phyloP scores from a whole-genome alignment of 2,113 vertebrate genomes.

The Myotis yumanensis region DNA sequence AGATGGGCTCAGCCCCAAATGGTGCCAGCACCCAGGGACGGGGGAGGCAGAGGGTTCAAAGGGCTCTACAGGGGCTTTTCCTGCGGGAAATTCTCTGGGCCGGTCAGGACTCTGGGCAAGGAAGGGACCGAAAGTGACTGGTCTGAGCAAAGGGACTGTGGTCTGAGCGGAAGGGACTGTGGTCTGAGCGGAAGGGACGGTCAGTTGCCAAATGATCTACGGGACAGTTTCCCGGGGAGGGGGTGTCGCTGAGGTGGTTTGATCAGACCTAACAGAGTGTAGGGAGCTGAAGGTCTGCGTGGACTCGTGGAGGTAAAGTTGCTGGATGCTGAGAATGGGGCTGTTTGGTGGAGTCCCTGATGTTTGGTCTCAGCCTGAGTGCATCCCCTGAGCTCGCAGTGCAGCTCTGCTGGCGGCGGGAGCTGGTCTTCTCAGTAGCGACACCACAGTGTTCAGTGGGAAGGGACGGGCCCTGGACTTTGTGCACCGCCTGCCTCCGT shows the following conservation, averaged over 20 bases:
- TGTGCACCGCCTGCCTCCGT: background rate
- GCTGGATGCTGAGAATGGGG: background rate
- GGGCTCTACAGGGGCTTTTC: too few relatives aligned
- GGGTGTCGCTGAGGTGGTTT: too few relatives aligned
- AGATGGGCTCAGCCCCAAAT: too few relatives aligned
- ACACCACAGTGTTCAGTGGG: background rate
- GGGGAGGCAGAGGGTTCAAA: too few relatives aligned
- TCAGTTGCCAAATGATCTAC: too few relatives aligned
- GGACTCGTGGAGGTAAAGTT: background rate
- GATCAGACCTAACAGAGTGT: background rate
- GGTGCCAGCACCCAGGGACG: too few relatives aligned
- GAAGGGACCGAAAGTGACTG: too few relatives aligned
- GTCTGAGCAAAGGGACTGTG: too few relatives aligned
- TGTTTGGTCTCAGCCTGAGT: background rate
- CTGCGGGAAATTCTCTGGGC: too few relatives aligned
- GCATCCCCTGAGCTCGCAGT: background rate
- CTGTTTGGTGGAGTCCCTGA: background rate
- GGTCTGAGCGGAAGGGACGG: too few relatives aligned
- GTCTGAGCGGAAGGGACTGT: too few relatives aligned
- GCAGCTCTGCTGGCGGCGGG: background rate
- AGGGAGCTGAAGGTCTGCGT: background rate
- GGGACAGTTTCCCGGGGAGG: background rate
- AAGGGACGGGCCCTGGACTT: background rate
- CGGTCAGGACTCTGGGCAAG: too few relatives aligned
- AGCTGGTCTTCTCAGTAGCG: background rate